Evolutionary conservation across 2,113 vertebrate genomes (phyloP), one percentile per base, ranked within the genome.

Genomic region (Murina feae): DNA sequence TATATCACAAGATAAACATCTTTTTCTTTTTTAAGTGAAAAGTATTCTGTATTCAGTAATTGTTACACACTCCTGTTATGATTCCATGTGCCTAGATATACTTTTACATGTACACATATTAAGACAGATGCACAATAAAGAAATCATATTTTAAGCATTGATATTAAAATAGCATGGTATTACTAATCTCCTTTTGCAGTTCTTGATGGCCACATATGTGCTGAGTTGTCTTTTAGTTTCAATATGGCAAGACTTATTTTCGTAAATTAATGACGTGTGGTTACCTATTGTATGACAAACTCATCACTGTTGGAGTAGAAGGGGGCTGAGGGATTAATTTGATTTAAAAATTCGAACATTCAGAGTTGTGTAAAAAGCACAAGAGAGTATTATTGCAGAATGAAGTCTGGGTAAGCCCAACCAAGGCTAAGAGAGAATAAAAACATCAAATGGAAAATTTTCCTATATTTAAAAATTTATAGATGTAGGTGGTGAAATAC

Each of bases 331-430:
- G 93, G 83, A 86, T 96, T 91, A 84, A 91, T 94, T 87, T 87
- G 58, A 87, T 96, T 95, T 94, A 60, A 91, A 94, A 95, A 86
- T 91, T 80, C 80, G 89, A 93, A 93, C 37, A 91, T 93, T 90
- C 85, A 55, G 88, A 94, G 44, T 79, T 90, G 60, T 93, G 95
- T 94, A 86, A 88, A 95, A 90, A 90, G 37, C 82, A 89, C 90
- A 75, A 86, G 93, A 95, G 87, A 88, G 84, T 93, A 76, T 95
- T 95, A 93, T 71, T 91, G n/a, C 28, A 76, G 55, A 84, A 51
- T 86, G 78, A 95, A 37, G 87, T 95, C 91, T 95, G 93, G 71
- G 72, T 76, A 90, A 91, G 91, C 75, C 66, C 65, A 93, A 84
- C 86, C 1, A 8, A 90, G 20, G 32, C 23, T 74, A 87, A 51